Conservation (phyloP, 2,888 invertebrate genomes). For the Alcis repandata region DNA sequence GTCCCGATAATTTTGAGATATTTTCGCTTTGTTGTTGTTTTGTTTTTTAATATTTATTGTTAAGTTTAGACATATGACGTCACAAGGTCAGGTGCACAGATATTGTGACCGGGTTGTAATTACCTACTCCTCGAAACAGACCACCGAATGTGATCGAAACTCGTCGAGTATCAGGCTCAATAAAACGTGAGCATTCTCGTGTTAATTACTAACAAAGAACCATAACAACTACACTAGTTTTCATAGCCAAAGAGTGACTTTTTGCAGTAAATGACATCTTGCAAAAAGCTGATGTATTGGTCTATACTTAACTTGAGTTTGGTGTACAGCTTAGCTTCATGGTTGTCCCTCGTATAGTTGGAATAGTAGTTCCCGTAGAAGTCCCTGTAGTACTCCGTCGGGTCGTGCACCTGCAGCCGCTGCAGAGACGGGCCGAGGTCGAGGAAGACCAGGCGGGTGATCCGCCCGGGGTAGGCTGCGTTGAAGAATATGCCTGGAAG, state of each 20-base stretch:
- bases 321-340: conserved; percentile 52
- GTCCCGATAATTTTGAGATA: too few species aligned
- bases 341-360: conserved; percentile 61
- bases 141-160: too few species aligned
- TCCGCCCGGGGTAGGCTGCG: conserved; percentile 78
- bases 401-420: conserved; percentile 55
- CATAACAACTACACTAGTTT: background rate
- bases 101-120: too few species aligned
- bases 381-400: conserved; percentile 60
- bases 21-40: too few species aligned
- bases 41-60: too few species aligned
- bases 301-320: conserved; percentile 3
- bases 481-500: conserved; percentile 72
- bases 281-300: too few species aligned
- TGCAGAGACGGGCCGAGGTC: conserved; percentile 65
- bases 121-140: too few species aligned
- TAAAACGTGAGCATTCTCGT: too few species aligned
- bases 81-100: too few species aligned
- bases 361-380: conserved; percentile 69
- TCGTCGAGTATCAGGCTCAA: too few species aligned
- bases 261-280: background rate
- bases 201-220: too few species aligned
- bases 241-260: background rate
- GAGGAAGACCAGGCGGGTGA: conserved; percentile 71
- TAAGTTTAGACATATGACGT: too few species aligned